Conservation (phyloP, 2,113 vertebrate species). For the Scomber colias region DNA sequence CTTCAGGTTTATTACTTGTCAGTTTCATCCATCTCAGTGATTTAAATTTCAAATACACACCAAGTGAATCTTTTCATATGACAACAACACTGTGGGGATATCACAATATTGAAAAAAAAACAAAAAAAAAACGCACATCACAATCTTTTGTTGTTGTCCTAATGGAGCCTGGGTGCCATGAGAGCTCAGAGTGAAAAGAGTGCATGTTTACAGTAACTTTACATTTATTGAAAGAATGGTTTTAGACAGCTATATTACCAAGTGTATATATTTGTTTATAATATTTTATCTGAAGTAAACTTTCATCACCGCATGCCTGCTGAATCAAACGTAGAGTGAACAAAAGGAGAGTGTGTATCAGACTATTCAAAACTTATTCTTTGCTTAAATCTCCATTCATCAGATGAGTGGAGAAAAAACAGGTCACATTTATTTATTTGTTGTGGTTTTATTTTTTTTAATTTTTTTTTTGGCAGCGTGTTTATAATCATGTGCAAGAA, state of each 20-base stretch:
- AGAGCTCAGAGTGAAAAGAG: slow-evolving; percentile 70
- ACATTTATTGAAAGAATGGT: slow-evolving; percentile 74
- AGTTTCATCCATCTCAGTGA: too few species aligned
- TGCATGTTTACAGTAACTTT: slow-evolving; percentile 85
- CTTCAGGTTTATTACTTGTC: neutral
- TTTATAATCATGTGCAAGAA: slow-evolving; percentile 55
- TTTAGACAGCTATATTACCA: slow-evolving; percentile 65
- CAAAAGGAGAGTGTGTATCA: slow-evolving; percentile 53
- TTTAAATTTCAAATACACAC: too few species aligned
- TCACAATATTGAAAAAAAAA: neutral
- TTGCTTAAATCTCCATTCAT: slow-evolving; percentile 36
- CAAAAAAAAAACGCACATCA: neutral
- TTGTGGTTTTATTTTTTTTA: slow-evolving; percentile 40
- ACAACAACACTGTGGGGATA: slow-evolving; percentile 3
- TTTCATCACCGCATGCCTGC: slow-evolving; percentile 83
- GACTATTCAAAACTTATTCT: slow-evolving; percentile 47
- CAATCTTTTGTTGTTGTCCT: neutral
- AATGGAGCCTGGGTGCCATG: slow-evolving; percentile 64
- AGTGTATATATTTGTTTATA: slow-evolving; percentile 82
- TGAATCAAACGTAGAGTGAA: slow-evolving; percentile 75
- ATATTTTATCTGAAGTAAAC: slow-evolving; percentile 75
- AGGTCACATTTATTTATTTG: slow-evolving; percentile 53
- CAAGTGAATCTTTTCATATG: neutral
- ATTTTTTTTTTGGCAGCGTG: slow-evolving; percentile 58
- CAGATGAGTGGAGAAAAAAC: neutral